Conservation (phyloP, 2,797 vertebrate species). For the Sternarchorhynchus goeldii region DNA sequence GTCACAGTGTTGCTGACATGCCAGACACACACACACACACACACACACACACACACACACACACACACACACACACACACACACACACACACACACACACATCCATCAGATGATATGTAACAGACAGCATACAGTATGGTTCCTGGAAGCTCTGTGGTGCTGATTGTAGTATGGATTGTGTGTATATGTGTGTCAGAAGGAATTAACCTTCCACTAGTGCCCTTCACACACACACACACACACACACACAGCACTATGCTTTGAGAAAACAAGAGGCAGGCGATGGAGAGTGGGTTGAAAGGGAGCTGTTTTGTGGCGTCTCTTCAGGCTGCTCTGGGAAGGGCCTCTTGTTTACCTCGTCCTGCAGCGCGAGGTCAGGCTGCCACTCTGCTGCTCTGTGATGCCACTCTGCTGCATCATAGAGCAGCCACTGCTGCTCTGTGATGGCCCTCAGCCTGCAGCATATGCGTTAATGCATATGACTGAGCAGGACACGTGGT, state of each 20-base stretch:
- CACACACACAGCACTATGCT: constrained; percentile 9
- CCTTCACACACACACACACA: constrained; percentile 36
- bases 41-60: constrained; percentile 11
- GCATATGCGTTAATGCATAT: constrained; percentile 45
- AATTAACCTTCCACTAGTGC: constrained; percentile 29
- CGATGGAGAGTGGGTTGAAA: constrained; percentile 16
- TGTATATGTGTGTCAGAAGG: not conserved
- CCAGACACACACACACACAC: constrained; percentile 32
- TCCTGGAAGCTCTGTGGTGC: not conserved
- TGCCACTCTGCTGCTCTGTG: no score
- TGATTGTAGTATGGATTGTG: constrained; percentile 24
- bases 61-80: constrained; percentile 27
- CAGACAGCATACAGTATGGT: not conserved
- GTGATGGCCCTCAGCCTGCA: constrained; percentile 32
- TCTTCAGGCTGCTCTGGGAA: not conserved
- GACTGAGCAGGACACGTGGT: constrained; percentile 45
- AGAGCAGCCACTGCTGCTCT: constrained; percentile 5
- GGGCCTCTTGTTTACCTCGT: no score
- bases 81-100: not conserved
- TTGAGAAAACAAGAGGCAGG: constrained; percentile 5
- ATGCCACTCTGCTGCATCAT: no score
- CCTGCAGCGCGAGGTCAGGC: no score
- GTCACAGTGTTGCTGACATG: constrained; percentile 35
- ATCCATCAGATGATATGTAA: not conserved
- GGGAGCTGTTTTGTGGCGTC: not conserved